Evolutionary conservation across 2,797 vertebrate genomes (phyloP).

Genomic region (Babyrousa celebensis): DNA sequence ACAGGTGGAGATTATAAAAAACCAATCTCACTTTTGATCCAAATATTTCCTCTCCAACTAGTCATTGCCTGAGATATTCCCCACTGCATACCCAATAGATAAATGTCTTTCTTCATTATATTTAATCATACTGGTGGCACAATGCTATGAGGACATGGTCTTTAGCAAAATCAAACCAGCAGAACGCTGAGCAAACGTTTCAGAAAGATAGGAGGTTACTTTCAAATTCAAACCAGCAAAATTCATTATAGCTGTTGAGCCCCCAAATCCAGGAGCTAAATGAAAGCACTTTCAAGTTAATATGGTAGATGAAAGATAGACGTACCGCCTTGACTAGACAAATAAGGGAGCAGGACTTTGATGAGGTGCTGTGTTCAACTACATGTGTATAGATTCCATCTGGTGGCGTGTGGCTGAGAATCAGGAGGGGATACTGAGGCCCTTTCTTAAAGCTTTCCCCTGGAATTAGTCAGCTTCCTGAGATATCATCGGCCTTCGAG

Average conservation of each 20-base stretch:
- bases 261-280: neutral
- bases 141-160: neutral
- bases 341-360: neutral
- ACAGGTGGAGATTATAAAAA: neutral
- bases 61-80: neutral
- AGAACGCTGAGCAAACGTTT: conserved; percentile 35
- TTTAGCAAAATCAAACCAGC: neutral
- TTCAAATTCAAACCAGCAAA: neutral
- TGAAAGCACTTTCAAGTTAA: neutral
- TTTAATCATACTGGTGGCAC: rapidly evolving
- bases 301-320: neutral
- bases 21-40: neutral
- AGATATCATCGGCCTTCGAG: rapidly evolving
- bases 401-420: neutral
- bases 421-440: neutral
- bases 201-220: conserved; percentile 32
- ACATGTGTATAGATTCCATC: neutral
- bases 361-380: rapidly evolving
- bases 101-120: neutral
- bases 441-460: neutral
- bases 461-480: rapidly evolving
- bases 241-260: neutral
- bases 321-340: rapidly evolving
- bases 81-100: too few relatives aligned
- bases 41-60: neutral